These are phyloP conservation scores for Chrysogorgia sp. DNA, from an alignment of 92 coral and sea anemone species.

Conservation along the genomic window DNA sequence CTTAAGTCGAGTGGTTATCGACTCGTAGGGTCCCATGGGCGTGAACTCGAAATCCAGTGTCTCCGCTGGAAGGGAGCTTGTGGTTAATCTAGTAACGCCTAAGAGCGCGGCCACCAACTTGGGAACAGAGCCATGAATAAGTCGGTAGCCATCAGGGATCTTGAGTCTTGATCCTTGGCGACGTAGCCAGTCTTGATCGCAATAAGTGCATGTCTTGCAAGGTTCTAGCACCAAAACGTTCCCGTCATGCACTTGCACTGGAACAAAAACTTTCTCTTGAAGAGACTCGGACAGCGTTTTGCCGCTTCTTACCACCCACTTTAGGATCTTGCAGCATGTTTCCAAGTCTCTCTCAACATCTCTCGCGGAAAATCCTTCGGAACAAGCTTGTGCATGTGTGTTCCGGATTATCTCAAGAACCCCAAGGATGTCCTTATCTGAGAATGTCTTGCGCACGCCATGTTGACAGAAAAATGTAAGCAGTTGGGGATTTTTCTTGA, in stretches of 20 bases:
- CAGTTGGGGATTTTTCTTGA: conserved; percentile 7
- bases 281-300: conserved; percentile 50
- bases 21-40: conserved; percentile 64
- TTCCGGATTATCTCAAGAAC: conserved; percentile 64
- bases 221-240: conserved; percentile 69
- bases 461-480: conserved; percentile 43
- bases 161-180: conserved; percentile 58
- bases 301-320: conserved; percentile 73
- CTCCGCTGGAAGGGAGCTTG: conserved; percentile 68
- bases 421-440: conserved; percentile 57
- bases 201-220: conserved; percentile 68
- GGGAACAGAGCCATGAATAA: conserved; percentile 75
- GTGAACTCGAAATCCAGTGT: conserved; percentile 61
- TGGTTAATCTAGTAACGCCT: conserved; percentile 87
- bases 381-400: no score
- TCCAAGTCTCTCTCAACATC: conserved; percentile 46
- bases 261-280: conserved; percentile 66
- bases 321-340: conserved; percentile 63
- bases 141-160: conserved; percentile 55
- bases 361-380: not conserved
- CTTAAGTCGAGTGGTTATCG: conserved; percentile 88
- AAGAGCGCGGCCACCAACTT: conserved; percentile 60
- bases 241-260: conserved; percentile 67
- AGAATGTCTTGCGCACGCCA: conserved; percentile 55
- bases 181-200: conserved; percentile 79